Percentiles rank a stretch among this genome's conserved stretches.
phyloP scores from a whole-genome alignment of 2,888 invertebrate genomes.

The Autographa pulchrina region DNA sequence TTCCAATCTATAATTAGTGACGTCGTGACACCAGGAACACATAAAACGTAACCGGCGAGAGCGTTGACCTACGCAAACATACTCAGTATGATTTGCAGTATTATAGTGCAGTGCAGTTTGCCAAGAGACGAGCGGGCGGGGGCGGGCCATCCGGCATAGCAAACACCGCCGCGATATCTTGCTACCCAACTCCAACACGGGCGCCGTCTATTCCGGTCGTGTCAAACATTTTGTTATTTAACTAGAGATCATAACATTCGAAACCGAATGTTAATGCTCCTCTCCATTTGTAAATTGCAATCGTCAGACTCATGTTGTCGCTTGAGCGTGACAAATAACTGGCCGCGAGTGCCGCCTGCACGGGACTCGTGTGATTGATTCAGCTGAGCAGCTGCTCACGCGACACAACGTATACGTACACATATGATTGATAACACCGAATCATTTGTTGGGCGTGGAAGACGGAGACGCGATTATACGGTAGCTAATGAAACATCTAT shows the following conservation, averaged over 20 bases:
- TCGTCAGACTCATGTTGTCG: constrained; percentile 73
- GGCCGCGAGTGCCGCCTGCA: constrained; percentile 71
- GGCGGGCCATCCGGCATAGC: constrained; percentile 81
- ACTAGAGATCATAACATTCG: constrained; percentile 67
- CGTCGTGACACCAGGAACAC: constrained; percentile 88
- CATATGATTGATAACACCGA: constrained; percentile 78
- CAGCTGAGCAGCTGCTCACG: constrained; percentile 76
- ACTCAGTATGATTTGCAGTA: constrained; percentile 87
- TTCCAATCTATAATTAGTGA: constrained; percentile 88
- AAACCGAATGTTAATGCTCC: constrained; percentile 62
- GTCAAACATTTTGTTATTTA: constrained; percentile 63
- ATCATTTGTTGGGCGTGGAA: constrained; percentile 63
- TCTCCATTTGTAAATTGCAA: constrained; percentile 75
- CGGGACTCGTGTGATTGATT: constrained; percentile 82
- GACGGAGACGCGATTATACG: constrained; percentile 54
- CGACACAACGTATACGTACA: constrained; percentile 62
- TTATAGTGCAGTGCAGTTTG: constrained; percentile 85
- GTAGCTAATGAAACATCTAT: constrained; percentile 79
- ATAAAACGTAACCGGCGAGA: constrained; percentile 83
- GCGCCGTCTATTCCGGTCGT: constrained; percentile 69
- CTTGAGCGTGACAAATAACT: constrained; percentile 80
- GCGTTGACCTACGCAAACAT: constrained; percentile 88
- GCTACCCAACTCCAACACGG: constrained; percentile 73
- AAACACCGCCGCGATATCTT: constrained; percentile 79
- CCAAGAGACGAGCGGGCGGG: constrained; percentile 83